Evolutionary conservation across 2,888 invertebrate genomes (phyloP), one percentile per base, ranked within the genome.

Genomic region (Leptinotarsa tumamoca): DNA sequence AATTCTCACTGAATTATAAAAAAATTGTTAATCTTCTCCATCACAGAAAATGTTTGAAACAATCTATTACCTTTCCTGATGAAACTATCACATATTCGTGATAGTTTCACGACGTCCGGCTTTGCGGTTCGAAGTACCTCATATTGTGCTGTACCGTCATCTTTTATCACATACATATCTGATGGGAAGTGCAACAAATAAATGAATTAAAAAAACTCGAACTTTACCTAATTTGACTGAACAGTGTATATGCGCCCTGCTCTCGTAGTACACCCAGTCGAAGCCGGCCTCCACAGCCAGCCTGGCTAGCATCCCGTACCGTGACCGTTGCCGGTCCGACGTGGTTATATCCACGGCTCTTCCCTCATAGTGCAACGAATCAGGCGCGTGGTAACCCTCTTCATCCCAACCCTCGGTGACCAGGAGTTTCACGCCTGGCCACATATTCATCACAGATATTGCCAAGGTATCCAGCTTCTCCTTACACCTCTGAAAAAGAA

Each of bases 181-280:
- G 33, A 33, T 33, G 33, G 10, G 2, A 33, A 10, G 3, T 43
- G 43, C 43, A 43, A 43, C 43, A 10, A 43, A 43, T 13, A 43
- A 43, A 10, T 43, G 43, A 10, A 43, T 3, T 3, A 43, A 13
- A 10, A 33, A 43, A 43, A 43, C 43, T 43, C 43, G 2, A 43
- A 18, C 7, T 18, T 54, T 54, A 98, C 98, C 98, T 92, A 98
- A 97, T 90, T 97, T 98, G 80, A 98, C 98, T 77, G 98, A 98
- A 90, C 97, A 98, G 90, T 98, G 98, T 85, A 98, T 97, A 89
- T 98, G 96, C 18, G 95, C 94, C 82, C 97, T 92, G 87, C 96
- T 96, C 89, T 98, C 97, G 88, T 98, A 98, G 90, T 95, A 97
- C 79, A 98, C 98, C 98, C 98, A 98, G 91, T 98, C 98, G 91